These are phyloP conservation scores for Hydrolagus colliei DNA, from an alignment of 2,797 vertebrate species.

Conservation along the genomic window DNA sequence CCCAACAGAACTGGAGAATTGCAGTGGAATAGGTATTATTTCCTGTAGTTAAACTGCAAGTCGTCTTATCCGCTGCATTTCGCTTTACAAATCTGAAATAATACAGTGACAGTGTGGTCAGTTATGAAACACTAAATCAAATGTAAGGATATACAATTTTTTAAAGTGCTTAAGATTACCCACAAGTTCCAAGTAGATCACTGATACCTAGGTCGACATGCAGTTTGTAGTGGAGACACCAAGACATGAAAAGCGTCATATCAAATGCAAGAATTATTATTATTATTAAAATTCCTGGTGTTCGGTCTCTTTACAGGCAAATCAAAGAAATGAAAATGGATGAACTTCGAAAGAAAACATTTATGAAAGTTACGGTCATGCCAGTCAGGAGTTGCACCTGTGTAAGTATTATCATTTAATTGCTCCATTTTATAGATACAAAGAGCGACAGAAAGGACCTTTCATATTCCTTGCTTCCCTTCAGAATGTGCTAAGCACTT, in stretches of 20 bases:
- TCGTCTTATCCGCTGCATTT: no score
- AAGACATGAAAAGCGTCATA: no score
- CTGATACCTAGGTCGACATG: background rate
- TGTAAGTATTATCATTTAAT: conserved; percentile 44
- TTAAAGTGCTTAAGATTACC: background rate
- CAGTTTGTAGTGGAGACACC: background rate
- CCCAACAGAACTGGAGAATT: no score
- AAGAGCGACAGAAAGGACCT: background rate
- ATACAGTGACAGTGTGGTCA: no score
- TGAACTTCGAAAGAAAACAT: conserved; percentile 46
- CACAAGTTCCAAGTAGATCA: background rate
- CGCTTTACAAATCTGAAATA: no score
- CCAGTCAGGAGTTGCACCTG: conserved; percentile 45
- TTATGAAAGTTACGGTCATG: conserved; percentile 51
- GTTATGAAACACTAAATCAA: no score
- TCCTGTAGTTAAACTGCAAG: background rate
- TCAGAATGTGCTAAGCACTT: background rate
- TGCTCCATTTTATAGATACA: background rate
- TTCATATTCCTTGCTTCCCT: background rate
- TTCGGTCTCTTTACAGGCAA: conserved; percentile 50
- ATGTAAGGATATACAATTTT: no score
- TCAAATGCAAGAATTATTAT: no score
- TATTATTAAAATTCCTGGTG: background rate
- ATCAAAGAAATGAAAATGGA: conserved; percentile 54
- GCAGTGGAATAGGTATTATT: background rate